Base-by-base conservation (phyloP, 1,140 invertebrate genomes). In the Mercenaria mercenaria region DNA sequence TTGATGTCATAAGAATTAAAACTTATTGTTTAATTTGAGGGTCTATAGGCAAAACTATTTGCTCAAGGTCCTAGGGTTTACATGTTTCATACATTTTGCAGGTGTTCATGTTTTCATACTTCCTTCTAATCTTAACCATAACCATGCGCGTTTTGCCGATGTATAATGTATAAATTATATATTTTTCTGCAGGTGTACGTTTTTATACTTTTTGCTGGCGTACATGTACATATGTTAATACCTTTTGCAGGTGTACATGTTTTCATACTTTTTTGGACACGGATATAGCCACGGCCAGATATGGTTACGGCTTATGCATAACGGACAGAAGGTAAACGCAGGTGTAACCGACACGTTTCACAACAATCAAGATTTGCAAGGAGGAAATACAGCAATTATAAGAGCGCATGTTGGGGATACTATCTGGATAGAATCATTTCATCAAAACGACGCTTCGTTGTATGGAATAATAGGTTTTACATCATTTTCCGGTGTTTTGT, bases 91-190 rank as follows among this genome's bases (percentile, higher is more conserved):
- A n/a, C n/a, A n/a, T 47, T 47, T 64, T 4, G 6, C 15, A 64
- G 59, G 37, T 74, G 20, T 74, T 39, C 34, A n/a, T 74, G 69
- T 74, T 74, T 47, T 10, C 69, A 39, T 74, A 74, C 69, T 74
- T 74, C 39, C 3, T 74, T 20, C n/a, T n/a, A n/a, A n/a, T n/a
- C n/a, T n/a, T n/a, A n/a, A n/a, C n/a, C n/a, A n/a, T n/a, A n/a
- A n/a, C n/a, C n/a, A n/a, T n/a, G n/a, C 52, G n/a, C n/a, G n/a
- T n/a, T n/a, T n/a, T n/a, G n/a, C n/a, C n/a, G n/a, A n/a, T n/a
- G n/a, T n/a, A n/a, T n/a, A n/a, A n/a, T n/a, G n/a, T n/a, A n/a
- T n/a, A n/a, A n/a, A n/a, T n/a, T n/a, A n/a, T n/a, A n/a, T n/a
- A n/a, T n/a, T n/a, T n/a, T n/a, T n/a, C n/a, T n/a, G n/a, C n/a